phyloP scores from a whole-genome alignment of 2,113 vertebrate genomes.

The Leptodactylus fuscus region DNA sequence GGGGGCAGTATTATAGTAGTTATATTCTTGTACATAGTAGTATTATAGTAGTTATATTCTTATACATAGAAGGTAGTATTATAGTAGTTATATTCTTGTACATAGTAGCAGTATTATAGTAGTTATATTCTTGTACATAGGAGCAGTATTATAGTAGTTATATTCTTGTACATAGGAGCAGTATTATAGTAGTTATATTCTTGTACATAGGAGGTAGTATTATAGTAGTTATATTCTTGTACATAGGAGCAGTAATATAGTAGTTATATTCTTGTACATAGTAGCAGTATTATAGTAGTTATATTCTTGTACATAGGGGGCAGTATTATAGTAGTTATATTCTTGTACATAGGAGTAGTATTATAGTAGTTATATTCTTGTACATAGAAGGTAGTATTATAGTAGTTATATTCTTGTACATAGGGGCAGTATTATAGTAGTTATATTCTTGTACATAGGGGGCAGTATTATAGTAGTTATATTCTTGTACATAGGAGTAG shows the following conservation, averaged over 20 bases:
- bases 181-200: constrained; percentile 5
- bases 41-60: constrained; percentile 8
- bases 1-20: constrained; percentile 11
- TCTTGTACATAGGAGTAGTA: no score
- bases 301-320: no score
- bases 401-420: neutral
- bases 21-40: constrained; percentile 6
- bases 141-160: constrained; percentile 5
- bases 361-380: no score
- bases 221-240: neutral
- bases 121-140: neutral
- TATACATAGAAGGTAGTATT: neutral
- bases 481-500: neutral
- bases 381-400: no score
- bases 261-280: constrained; percentile 6
- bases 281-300: neutral
- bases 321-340: no score
- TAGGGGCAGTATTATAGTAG: neutral
- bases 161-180: constrained; percentile 1
- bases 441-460: neutral
- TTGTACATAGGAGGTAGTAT: neutral
- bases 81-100: constrained; percentile 16
- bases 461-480: neutral
- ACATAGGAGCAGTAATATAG: constrained; percentile 10
- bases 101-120: neutral